A percentile compares a stretch with the other conserved stretches of the same genome.
These are phyloP conservation scores for Neoarius graeffei DNA, from an alignment of 2,113 vertebrate species.

Conservation along the genomic window DNA sequence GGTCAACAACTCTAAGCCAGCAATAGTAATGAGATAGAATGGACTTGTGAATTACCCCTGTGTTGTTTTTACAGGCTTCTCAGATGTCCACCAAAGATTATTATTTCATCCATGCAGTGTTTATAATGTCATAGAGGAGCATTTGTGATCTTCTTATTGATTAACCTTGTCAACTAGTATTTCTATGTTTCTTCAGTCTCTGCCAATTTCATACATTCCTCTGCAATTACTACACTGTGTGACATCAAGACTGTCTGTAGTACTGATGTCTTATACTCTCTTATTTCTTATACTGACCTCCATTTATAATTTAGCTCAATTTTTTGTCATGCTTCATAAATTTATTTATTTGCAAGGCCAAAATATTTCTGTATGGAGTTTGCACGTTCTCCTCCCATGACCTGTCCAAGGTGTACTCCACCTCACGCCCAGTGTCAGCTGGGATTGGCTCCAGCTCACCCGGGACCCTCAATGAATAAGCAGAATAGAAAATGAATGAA, in stretches of 20 bases:
- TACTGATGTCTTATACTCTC: neutral
- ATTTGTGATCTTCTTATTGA: neutral
- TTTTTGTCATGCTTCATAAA: neutral
- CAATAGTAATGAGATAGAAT: neutral
- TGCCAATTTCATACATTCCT: neutral
- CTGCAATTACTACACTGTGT: neutral
- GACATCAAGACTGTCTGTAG: neutral
- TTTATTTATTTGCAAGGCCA: neutral
- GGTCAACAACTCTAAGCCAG: neutral
- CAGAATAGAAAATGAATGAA: too few relatives aligned
- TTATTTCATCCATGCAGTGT: neutral
- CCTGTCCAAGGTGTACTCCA: too few relatives aligned
- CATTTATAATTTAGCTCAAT: too few relatives aligned
- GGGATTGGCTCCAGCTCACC: too few relatives aligned
- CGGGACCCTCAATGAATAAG: too few relatives aligned
- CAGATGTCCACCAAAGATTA: neutral
- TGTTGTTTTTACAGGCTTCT: slow-evolving; percentile 4
- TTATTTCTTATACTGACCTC: too few relatives aligned
- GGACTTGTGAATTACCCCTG: neutral
- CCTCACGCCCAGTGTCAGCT: too few relatives aligned
- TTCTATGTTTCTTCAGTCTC: neutral
- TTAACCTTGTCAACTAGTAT: neutral
- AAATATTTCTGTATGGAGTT: too few relatives aligned
- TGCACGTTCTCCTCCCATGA: too few relatives aligned
- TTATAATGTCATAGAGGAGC: neutral